These are phyloP conservation scores for Hirudo medicinalis DNA, from an alignment of 1,140 invertebrate species.

Conservation along the genomic window DNA sequence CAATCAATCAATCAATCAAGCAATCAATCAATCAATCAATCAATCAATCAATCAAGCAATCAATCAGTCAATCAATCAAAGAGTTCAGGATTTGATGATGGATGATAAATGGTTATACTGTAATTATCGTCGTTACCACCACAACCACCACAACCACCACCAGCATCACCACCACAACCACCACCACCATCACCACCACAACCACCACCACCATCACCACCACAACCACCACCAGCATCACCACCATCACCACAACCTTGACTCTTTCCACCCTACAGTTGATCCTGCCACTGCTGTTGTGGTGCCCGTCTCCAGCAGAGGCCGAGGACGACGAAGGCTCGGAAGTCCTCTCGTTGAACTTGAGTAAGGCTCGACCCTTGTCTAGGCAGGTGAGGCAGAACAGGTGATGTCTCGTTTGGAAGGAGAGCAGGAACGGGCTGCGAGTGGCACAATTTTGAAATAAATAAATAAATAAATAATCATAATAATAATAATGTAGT, in stretches of 20 bases:
- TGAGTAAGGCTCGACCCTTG: constrained; percentile 67
- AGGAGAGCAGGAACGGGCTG: constrained; percentile 84
- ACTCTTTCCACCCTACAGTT: constrained; percentile 2
- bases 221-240: background rate
- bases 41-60: background rate
- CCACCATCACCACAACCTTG: background rate
- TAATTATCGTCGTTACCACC: no score
- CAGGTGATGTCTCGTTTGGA: constrained; percentile 83
- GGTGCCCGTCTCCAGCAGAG: background rate
- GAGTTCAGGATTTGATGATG: no score
- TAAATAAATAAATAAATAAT: no score
- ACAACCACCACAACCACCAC: no score
- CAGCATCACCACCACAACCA: no score
- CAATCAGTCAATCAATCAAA: background rate
- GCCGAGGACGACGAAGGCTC: background rate
- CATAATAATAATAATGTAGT: no score
- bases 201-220: no score
- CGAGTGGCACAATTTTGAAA: constrained; percentile 18
- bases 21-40: background rate
- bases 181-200: no score
- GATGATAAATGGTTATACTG: no score
- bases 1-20: background rate
- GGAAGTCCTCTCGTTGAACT: constrained; percentile 2
- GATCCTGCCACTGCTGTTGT: background rate
- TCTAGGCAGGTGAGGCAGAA: constrained; percentile 94